These are phyloP conservation scores for Podarcis muralis DNA, from an alignment of 2,113 vertebrate species.

Conservation along the genomic window DNA sequence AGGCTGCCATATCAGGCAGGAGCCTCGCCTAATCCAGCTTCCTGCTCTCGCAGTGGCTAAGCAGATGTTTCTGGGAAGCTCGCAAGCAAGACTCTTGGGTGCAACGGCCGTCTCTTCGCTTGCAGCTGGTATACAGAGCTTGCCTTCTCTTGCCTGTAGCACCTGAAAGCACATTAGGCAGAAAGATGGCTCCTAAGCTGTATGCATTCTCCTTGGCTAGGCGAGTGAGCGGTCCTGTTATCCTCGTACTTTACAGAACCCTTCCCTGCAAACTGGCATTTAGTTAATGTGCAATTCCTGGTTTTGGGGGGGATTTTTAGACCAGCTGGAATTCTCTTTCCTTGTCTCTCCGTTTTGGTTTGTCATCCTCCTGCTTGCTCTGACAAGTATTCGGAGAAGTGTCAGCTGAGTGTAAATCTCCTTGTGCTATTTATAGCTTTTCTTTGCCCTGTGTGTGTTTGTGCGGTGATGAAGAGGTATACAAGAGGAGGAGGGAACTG, in stretches of 20 bases:
- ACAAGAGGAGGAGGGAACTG: neutral
- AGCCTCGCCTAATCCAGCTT: neutral
- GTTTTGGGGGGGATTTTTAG: neutral
- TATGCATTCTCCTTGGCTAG: neutral
- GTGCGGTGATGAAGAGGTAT: rapidly evolving
- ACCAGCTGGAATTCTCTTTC: neutral
- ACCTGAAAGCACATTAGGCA: neutral
- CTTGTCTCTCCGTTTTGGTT: rapidly evolving
- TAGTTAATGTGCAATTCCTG: neutral
- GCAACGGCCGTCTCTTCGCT: neutral
- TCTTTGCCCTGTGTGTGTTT: neutral
- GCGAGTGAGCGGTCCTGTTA: neutral
- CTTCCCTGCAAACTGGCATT: neutral
- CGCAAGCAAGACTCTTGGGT: neutral
- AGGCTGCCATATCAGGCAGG: neutral
- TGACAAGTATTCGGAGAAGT: slow-evolving; percentile 2
- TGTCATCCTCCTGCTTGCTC: rapidly evolving
- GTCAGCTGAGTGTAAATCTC: neutral
- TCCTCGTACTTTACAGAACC: neutral
- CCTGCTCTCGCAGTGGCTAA: neutral
- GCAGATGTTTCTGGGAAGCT: neutral
- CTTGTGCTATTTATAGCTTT: neutral
- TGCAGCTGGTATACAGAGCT: neutral
- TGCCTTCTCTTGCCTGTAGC: neutral
- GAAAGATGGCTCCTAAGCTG: neutral